A percentile compares a stretch with the other conserved stretches of the same genome.
Evolutionary conservation across 2,797 vertebrate genomes (phyloP).

Genomic region (Myiotriccus ornatus): DNA sequence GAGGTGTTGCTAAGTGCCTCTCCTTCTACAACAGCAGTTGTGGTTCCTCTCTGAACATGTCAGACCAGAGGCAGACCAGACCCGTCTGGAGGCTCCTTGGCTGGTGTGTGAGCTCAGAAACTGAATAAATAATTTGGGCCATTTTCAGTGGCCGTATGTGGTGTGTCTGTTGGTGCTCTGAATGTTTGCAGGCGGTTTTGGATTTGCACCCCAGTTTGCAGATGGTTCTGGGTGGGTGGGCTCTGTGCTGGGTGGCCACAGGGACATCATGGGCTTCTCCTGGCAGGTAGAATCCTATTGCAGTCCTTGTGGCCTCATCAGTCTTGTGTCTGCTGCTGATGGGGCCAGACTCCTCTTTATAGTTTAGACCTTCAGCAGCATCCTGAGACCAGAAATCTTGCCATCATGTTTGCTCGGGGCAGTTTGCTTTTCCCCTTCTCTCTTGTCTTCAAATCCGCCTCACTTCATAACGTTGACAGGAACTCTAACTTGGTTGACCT

Average conservation of each 20-base stretch:
- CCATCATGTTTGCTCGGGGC: background rate
- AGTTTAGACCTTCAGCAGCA: background rate
- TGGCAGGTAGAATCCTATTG: background rate
- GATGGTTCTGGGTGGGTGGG: no score
- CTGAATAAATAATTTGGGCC: background rate
- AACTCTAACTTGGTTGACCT: background rate
- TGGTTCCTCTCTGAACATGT: background rate
- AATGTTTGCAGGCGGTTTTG: background rate
- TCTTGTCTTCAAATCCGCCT: background rate
- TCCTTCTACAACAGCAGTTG: background rate
- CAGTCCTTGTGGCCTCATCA: background rate
- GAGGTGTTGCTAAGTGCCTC: background rate
- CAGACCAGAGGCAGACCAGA: background rate
- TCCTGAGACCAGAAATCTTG: background rate
- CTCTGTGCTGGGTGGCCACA: background rate
- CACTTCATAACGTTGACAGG: background rate
- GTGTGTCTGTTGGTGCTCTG: no score
- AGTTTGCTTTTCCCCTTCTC: background rate
- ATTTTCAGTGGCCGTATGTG: accelerated
- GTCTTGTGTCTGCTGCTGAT: accelerated
- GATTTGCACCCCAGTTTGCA: accelerated
- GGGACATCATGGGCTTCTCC: background rate
- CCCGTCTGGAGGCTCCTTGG: background rate
- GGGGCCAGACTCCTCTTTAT: background rate
- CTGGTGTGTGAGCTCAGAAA: background rate